Base-by-base conservation (phyloP, 1,140 invertebrate species). In the Druon quercuslanigerum region DNA sequence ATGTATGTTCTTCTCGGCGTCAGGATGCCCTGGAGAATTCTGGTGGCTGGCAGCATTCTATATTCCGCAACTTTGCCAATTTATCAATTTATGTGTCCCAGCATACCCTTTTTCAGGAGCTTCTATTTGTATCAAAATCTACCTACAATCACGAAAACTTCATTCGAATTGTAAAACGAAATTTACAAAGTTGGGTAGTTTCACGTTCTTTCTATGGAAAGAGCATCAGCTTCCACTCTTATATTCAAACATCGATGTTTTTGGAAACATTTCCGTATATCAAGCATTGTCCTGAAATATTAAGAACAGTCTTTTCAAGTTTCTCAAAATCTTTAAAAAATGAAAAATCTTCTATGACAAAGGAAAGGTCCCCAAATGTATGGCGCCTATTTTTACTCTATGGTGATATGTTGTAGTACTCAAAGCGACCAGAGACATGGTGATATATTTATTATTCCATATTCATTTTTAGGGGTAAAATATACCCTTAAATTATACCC, bases 1-100 rank as follows among this genome's bases (percentile, higher is more conserved):
- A 33, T 4, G 2, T 33, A 33, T 33, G 2, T 33, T 33, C 25
- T 33, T 33, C 25, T 33, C 25, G 25, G 60, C 60, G 25, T 66
- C 60, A 46, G 51, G 71, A 79, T 78, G 76, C 80, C 82, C 84
- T 79, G 50, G 77, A 70, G 79, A 85, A 77, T 85, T 86, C 83
- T 83, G 84, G 79, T 82, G 82, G 83, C 82, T 85, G 83, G 80
- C 82, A 84, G 81, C 82, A 85, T 87, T 85, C 85, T 85, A 86
- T 86, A 86, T 86, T 87, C 83, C 79, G 78, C 81, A 86, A 88
- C 84, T 87, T 88, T 87, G 81, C 82, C 84, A 86, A 87, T 88
- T 88, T 86, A 88, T 85, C 79, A 84, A 85, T 86, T 82, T 78
- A 82, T 78, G 80, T 80, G 77, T 79, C 71, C 82, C 74, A 73